Evolutionary conservation across 2,888 invertebrate genomes (phyloP).

Genomic region (Gnatocerus cornutus): DNA sequence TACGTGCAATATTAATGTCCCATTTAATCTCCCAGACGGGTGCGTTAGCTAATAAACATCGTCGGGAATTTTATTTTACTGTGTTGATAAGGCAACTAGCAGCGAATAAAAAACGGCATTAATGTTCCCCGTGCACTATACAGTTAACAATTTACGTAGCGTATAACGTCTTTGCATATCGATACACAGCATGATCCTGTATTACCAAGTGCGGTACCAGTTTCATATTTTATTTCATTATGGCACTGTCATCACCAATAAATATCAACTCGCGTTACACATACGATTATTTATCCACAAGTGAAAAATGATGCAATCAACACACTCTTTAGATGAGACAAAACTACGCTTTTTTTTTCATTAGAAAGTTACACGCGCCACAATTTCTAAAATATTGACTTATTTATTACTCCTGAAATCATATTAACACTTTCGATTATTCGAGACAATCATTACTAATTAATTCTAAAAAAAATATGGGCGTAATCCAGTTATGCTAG

Average conservation of each 20-base stretch:
- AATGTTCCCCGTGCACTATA: conserved; percentile 30
- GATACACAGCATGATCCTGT: conserved; percentile 38
- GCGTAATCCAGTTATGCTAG: conserved; percentile 3
- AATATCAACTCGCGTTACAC: conserved; percentile 27
- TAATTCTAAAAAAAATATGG: conserved; percentile 13
- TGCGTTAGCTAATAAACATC: conserved; percentile 30
- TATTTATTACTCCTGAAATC: conserved; percentile 26
- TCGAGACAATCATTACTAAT: conserved; percentile 13
- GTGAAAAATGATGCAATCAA: conserved; percentile 27
- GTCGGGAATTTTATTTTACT: conserved; percentile 21
- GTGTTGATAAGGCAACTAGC: conserved; percentile 31
- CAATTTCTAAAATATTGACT: conserved; percentile 29
- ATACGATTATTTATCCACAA: conserved; percentile 5
- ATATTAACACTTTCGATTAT: conserved; percentile 22
- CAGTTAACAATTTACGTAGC: conserved; percentile 44
- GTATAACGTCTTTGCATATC: conserved; percentile 39
- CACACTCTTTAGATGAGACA: conserved; percentile 14
- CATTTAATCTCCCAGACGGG: conserved; percentile 27
- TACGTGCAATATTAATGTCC: conserved; percentile 21
- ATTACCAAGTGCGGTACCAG: conserved; percentile 42
- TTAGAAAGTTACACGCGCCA: conserved; percentile 28
- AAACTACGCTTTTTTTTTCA: conserved; percentile 4
- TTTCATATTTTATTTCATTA: conserved; percentile 43
- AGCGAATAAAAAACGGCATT: conserved; percentile 33
- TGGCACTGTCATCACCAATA: conserved; percentile 39